A percentile compares a stretch with the other conserved stretches of the same genome.
Conservation (phyloP, 2,888 invertebrate species). For the Drosophila sordidapex region DNA sequence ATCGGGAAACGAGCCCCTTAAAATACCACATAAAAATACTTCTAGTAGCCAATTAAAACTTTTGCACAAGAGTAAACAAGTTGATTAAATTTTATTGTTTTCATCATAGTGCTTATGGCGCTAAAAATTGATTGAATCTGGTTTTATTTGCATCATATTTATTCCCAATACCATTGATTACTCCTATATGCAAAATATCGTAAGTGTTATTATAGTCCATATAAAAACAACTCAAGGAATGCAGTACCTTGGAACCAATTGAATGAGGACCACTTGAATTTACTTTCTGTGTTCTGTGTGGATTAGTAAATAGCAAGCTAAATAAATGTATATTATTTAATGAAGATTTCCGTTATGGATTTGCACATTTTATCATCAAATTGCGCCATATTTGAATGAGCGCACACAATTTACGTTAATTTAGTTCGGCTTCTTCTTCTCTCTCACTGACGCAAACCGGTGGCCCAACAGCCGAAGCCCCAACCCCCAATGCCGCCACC, state of each 20-base stretch:
- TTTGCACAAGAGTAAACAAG: constrained; percentile 40
- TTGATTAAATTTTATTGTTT: constrained; percentile 38
- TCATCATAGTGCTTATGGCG: constrained; percentile 7
- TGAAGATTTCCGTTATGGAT: constrained; percentile 67
- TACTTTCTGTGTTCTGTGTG: constrained; percentile 1
- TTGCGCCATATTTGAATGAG: constrained; percentile 35
- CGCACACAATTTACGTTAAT: constrained; percentile 64
- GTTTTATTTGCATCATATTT: constrained; percentile 17
- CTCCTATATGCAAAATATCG: neutral
- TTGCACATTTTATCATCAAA: constrained; percentile 39
- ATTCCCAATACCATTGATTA: constrained; percentile 8
- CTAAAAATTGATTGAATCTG: constrained; percentile 6
- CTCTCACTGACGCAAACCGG: constrained; percentile 14
- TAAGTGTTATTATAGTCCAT: neutral
- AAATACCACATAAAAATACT: neutral
- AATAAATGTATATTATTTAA: constrained; percentile 60
- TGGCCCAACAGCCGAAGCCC: neutral
- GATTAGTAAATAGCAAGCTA: constrained; percentile 29
- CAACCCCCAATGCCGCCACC: neutral
- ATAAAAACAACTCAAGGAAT: neutral
- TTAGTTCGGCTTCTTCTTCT: constrained; percentile 21
- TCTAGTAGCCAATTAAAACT: constrained; percentile 16
- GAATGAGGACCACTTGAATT: constrained; percentile 20
- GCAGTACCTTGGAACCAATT: constrained; percentile 2
- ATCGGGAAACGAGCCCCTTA: constrained; percentile 20